A percentile compares a stretch with the other conserved stretches of the same genome.
These are phyloP conservation scores for Neria commutata DNA, from an alignment of 2,888 invertebrate genomes.

Conservation along the genomic window DNA sequence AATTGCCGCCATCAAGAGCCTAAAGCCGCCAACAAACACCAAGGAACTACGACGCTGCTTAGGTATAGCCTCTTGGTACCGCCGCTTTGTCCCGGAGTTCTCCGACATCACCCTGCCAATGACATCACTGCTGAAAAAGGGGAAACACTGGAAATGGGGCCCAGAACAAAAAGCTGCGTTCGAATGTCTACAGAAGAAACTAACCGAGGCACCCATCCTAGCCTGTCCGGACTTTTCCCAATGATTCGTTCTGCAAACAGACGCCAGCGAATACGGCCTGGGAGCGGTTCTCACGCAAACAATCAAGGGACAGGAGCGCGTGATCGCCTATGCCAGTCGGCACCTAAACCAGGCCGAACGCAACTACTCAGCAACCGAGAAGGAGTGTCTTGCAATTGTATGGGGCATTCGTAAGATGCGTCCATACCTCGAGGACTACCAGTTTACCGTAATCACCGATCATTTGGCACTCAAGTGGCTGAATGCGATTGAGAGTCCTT, in stretches of 20 bases:
- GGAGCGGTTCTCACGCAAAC: background rate
- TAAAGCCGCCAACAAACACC: too few relatives aligned
- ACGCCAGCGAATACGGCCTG: background rate
- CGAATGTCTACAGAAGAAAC: background rate
- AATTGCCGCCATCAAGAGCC: too few relatives aligned
- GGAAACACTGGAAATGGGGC: background rate
- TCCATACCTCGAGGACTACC: slow-evolving; percentile 12
- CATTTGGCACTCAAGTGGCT: slow-evolving; percentile 22
- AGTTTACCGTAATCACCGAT: slow-evolving; percentile 14
- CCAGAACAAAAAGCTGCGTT: background rate
- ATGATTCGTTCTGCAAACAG: background rate
- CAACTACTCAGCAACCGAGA: slow-evolving; percentile 18
- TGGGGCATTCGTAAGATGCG: slow-evolving; percentile 17
- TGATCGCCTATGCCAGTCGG: background rate
- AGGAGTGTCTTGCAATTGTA: slow-evolving; percentile 18
- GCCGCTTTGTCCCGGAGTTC: too few relatives aligned
- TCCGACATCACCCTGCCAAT: too few relatives aligned
- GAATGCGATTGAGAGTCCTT: slow-evolving; percentile 19
- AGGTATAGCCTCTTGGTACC: too few relatives aligned
- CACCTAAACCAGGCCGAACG: slow-evolving; percentile 2
- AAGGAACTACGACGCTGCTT: too few relatives aligned
- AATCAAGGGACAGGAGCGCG: background rate
- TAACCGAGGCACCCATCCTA: background rate
- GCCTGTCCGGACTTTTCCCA: background rate
- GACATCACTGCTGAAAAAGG: too few relatives aligned